phyloP scores from a whole-genome alignment of 2,888 invertebrate genomes.

The Tryphoninae sp. region DNA sequence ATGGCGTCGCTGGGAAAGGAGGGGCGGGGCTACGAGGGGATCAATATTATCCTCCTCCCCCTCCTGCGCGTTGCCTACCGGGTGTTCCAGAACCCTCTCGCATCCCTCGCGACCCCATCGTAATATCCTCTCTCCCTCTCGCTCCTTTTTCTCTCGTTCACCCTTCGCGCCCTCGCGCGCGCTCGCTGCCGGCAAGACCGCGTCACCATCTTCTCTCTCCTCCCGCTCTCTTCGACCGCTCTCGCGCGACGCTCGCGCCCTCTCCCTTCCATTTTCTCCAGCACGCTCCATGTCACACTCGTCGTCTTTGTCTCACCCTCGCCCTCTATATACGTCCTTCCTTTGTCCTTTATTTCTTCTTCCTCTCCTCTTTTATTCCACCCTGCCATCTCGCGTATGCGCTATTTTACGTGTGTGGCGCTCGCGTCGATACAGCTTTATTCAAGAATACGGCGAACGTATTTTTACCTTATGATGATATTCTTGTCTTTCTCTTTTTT shows the following conservation, averaged over 20 bases:
- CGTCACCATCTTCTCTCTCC: constrained; percentile 53
- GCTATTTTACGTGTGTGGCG: constrained; percentile 54
- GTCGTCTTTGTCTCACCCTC: constrained; percentile 48
- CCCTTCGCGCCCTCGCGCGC: constrained; percentile 37
- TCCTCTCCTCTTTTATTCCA: constrained; percentile 12
- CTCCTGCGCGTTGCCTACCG: constrained; percentile 67
- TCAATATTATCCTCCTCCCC: constrained; percentile 81
- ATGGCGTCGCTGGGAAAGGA: constrained; percentile 80
- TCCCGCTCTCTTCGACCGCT: constrained; percentile 48
- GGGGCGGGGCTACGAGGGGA: constrained; percentile 81
- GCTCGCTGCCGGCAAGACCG: constrained; percentile 16
- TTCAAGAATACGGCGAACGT: constrained; percentile 26
- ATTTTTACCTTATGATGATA: constrained; percentile 44
- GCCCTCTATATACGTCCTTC: constrained; percentile 21
- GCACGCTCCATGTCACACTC: constrained; percentile 43
- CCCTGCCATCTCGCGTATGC: constrained; percentile 32
- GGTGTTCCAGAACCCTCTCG: constrained; percentile 62
- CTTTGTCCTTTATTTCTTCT: constrained; percentile 19
- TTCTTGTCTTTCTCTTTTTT: constrained; percentile 13
- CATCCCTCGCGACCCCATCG: constrained; percentile 60
- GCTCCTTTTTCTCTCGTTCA: constrained; percentile 63
- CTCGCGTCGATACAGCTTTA: constrained; percentile 41
- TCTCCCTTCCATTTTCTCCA: constrained; percentile 41
- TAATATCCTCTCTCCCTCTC: constrained; percentile 60
- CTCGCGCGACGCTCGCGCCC: constrained; percentile 52